Base-by-base conservation (phyloP, 1,140 invertebrate species). In the Brachystomella parvula region DNA sequence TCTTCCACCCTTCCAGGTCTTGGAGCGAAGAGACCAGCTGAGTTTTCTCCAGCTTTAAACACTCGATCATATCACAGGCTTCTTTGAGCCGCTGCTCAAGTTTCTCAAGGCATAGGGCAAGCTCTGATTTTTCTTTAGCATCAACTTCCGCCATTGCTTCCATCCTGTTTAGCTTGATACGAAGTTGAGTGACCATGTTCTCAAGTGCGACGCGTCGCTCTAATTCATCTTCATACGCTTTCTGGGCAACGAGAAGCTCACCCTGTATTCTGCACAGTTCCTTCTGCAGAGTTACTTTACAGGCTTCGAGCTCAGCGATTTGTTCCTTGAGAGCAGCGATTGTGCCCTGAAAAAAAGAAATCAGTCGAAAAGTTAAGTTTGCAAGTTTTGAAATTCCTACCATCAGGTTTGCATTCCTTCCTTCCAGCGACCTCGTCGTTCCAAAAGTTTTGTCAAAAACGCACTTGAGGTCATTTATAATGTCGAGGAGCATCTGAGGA, bases 381-480 rank as follows among this genome's bases (percentile, higher is more conserved):
- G n/a, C n/a, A n/a, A n/a, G n/a, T n/a, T n/a, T n/a, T n/a, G n/a
- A 9, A 9, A 39, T 39, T 6, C 6, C 19, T 39, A 39, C 35
- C 35, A 39, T 39, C 35, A 39, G 6, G 35, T 19, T 39, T 19
- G 35, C 19, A 19, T 39, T 39, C 19, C 35, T 39, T 39, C 35
- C 35, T 19, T 39, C 35, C 6, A 39, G 35, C 6, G 6, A 19
- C 19, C 19, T 19, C 6, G 60, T 49, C 2, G 19, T 39, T 1
- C 69, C 69, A 26, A 53, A 68, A 3, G 69, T 47, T 32, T 68
- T 71, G 0, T 71, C 69, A 44, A 68, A 53, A 33, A 71, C 66
- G 30, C 69, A 71, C 9, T 29, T 15, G 1, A 71, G 33, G 26
- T 71, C 69, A 2, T 66, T 39, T 3, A 71, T 15, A 49, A 68